These are phyloP conservation scores for Eidolon helvum DNA, from an alignment of 2,113 vertebrate species.

Conservation along the genomic window DNA sequence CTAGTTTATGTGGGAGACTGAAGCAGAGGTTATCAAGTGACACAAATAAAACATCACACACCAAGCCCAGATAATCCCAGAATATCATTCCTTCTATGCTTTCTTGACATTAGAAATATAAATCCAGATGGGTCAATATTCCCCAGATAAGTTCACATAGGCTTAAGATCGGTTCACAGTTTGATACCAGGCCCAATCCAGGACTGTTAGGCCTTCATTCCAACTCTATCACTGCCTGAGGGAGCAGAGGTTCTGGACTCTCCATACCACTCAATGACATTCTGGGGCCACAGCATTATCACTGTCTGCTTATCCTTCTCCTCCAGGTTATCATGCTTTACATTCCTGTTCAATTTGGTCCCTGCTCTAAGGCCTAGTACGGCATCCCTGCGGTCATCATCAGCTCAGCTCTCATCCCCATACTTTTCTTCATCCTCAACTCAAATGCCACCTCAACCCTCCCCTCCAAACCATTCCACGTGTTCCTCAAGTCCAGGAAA, in stretches of 20 bases:
- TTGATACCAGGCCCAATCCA: background rate
- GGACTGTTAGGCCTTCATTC: background rate
- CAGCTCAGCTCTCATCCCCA: background rate
- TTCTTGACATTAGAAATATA: background rate
- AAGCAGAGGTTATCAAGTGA: background rate
- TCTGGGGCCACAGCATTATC: background rate
- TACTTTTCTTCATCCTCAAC: background rate
- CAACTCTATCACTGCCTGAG: background rate
- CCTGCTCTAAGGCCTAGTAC: background rate
- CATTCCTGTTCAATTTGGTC: slow-evolving; percentile 6
- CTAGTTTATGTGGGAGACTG: slow-evolving; percentile 21
- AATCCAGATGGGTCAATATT: background rate
- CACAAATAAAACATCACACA: background rate
- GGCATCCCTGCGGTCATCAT: background rate
- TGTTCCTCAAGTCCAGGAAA: background rate
- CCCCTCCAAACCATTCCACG: background rate
- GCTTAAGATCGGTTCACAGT: background rate
- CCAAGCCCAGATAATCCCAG: background rate
- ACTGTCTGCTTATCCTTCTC: background rate
- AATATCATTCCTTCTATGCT: background rate
- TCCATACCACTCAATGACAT: background rate
- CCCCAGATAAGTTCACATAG: background rate
- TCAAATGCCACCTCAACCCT: background rate
- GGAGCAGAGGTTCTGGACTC: background rate
- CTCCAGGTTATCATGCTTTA: background rate